Base-by-base conservation (phyloP, 1,140 invertebrate species). In the Paraescarpia echinospica region DNA sequence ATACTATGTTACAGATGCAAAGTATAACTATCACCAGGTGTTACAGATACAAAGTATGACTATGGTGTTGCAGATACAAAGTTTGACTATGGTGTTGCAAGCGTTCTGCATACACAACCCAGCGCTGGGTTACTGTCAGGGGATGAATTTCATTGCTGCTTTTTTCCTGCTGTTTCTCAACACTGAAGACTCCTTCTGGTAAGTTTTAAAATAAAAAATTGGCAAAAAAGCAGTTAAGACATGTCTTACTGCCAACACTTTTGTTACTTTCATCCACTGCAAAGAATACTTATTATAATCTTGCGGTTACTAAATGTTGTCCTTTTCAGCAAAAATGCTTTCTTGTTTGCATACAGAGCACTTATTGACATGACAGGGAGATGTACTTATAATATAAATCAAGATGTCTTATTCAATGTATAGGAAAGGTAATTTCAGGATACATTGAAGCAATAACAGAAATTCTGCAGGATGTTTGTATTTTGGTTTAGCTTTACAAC, bases 91-190 rank as follows among this genome's bases (percentile, higher is more conserved):
- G 94, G 96, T 97, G 5, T 93, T 97, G n/a, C 94, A 96, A 90
- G 96, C 96, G 27, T 97, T 96, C 94, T 97, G 96, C 94, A 95
- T 97, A 34, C 96, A 97, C 94, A 96, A 96, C 92, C 95, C 96
- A 31, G 94, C 93, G 4, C 94, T 96, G 89, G 97, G 97, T 18
- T 97, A 97, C 93, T 97, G 96, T 93, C 96, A 97, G 94, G 96
- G 96, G 48, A 97, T 97, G 96, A 97, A 97, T 94, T 97, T 97
- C 94, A 95, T 97, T 77, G 96, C 96, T 8, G 97, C 95, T n/a
- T 96, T 97, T 93, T 95, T 95, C 14, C 95, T 97, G 0, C 94
- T 97, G 18, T 96, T 97, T 94, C 95, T 97, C 93, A 95, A 96
- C 92, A 95, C 96, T 1, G 96, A 97, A 92, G 96, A 97, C 94